phyloP scores from a whole-genome alignment of 2,888 invertebrate genomes.

The Prosapia bicincta region DNA sequence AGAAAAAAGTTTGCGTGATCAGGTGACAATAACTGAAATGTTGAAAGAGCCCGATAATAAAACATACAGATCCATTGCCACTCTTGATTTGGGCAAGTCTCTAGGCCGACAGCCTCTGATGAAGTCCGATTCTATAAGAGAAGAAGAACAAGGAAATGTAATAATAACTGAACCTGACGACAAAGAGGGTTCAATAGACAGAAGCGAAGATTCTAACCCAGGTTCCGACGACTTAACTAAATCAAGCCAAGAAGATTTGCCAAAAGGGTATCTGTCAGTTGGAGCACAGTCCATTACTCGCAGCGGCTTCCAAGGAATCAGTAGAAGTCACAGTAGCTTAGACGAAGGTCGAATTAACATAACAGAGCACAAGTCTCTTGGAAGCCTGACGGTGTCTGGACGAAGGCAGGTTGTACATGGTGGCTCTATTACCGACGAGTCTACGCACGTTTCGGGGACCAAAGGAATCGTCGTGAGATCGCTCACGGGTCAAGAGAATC shows the following conservation, averaged over 20 bases:
- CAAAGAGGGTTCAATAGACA: constrained; percentile 17
- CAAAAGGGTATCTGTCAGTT: constrained; percentile 14
- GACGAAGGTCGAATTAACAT: constrained; percentile 18
- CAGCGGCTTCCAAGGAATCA: constrained; percentile 18
- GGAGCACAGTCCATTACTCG: constrained; percentile 14
- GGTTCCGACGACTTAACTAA: constrained; percentile 18
- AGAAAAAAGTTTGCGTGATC: constrained; percentile 5
- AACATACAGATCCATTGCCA: constrained; percentile 12
- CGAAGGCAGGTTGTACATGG: constrained; percentile 11
- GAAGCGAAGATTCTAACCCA: constrained; percentile 18
- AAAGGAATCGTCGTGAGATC: constrained; percentile 15
- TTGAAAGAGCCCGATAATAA: constrained; percentile 17
- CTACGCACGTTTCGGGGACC: constrained; percentile 13
- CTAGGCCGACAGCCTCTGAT: constrained; percentile 1
- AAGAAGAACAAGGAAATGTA: constrained; percentile 18
- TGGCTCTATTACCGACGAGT: constrained; percentile 10
- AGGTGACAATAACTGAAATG: constrained; percentile 16
- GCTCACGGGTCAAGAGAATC: constrained; percentile 36
- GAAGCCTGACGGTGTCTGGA: constrained; percentile 17
- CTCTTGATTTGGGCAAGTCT: constrained; percentile 16
- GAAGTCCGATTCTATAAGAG: constrained; percentile 14
- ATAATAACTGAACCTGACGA: constrained; percentile 24
- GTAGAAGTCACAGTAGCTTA: constrained; percentile 22
- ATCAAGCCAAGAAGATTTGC: constrained; percentile 22
- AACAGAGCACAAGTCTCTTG: constrained; percentile 19